Evolutionary conservation across 1,140 invertebrate species (phyloP), one percentile per base, ranked within the genome.

Genomic region (Papilio polytes): DNA sequence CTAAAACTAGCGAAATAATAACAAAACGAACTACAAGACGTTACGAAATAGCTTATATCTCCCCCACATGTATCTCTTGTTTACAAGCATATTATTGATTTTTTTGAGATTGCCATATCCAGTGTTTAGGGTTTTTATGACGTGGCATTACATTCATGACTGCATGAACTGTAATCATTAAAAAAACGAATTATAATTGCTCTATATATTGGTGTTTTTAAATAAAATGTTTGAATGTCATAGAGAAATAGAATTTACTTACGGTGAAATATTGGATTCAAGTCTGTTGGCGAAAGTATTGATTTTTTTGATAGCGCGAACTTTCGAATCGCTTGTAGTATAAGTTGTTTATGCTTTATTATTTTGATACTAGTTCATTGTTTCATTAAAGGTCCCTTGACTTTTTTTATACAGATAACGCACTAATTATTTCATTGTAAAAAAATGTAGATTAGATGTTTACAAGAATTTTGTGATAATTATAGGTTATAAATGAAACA

Each of bases 1-100:
- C 85, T 85, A 87, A 80, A 81, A 83, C 56, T 80, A 80, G 81
- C 81, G 83, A 84, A 88, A 90, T 87, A 85, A 89, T 88, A 80
- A 88, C 85, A 87, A 81, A 87, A 90, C 89, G 89, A 85, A 83
- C 83, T 84, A 85, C 85, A 89, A 87, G 88, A 85, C 81, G 81
- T 81, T 82, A 83, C 79, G 82, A 86, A 81, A 78, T 80, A 74
- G 74, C 36, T 66, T 66, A 83, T 86, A 82, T 88, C 90, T 88
- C 85, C 84, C 85, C 86, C 86, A 87, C 86, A 89, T 88, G 83
- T 74, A 86, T 84, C 74, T 84, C 88, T 93, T 95, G 94, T 95
- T 95, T 95, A 95, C 94, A 95, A 95, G 91, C 90, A 87, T 84
- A 59, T 84, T 94, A 95, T 95, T 90, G 94, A 95, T 95, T 95